phyloP scores from a whole-genome alignment of 2,888 invertebrate species.

The Apamea crenata region DNA sequence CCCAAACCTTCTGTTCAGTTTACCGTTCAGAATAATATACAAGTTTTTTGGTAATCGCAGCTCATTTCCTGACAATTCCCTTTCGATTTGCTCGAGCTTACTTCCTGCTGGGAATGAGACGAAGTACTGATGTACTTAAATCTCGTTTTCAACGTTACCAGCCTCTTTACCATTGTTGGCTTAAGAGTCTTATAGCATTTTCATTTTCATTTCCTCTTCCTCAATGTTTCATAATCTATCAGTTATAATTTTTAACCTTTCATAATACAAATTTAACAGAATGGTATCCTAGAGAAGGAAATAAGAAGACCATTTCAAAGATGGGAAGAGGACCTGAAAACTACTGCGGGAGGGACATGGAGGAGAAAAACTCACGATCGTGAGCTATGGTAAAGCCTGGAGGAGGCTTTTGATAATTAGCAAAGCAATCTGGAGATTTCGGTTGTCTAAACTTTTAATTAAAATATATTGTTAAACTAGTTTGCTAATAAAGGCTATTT shows the following conservation, averaged over 20 bases:
- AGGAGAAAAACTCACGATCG: too few relatives aligned
- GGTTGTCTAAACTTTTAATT: too few relatives aligned
- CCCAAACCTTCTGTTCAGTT: background rate
- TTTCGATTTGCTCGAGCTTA: constrained; percentile 25
- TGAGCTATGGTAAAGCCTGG: too few relatives aligned
- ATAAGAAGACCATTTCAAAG: too few relatives aligned
- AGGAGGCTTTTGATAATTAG: too few relatives aligned
- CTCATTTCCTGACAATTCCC: constrained; percentile 30
- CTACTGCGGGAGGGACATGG: too few relatives aligned
- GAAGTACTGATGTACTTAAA: background rate
- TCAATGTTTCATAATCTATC: background rate
- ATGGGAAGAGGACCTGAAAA: too few relatives aligned
- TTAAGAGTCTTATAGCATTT: background rate
- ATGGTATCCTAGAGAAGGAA: too few relatives aligned
- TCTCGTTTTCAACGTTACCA: constrained; percentile 5
- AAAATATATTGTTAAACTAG: too few relatives aligned
- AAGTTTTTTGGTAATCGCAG: constrained; percentile 24
- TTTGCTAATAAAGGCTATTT: too few relatives aligned
- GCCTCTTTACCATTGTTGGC: too few relatives aligned
- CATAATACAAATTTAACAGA: background rate
- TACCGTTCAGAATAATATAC: constrained; percentile 11
- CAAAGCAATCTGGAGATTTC: too few relatives aligned
- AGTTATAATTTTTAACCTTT: background rate
- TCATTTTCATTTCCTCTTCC: constrained; percentile 1
- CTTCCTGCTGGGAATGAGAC: constrained; percentile 29